Conservation (phyloP, 2,113 vertebrate species). For the Spheniscus mendiculus region DNA sequence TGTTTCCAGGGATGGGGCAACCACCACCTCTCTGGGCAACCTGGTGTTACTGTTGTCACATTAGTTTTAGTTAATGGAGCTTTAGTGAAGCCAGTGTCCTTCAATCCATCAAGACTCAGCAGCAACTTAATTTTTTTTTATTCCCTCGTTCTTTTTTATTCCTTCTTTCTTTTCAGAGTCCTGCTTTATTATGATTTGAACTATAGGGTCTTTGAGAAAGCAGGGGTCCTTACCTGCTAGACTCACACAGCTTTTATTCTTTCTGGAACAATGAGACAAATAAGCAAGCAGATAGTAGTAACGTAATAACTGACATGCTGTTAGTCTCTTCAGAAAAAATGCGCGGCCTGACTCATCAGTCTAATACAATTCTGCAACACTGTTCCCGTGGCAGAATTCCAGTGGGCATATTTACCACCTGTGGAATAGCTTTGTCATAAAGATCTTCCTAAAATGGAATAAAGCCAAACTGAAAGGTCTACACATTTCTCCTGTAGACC, state of each 20-base stretch:
- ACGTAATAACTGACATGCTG: not conserved
- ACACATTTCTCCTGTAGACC: not conserved
- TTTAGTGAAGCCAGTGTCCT: not conserved
- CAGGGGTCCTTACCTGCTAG: not conserved
- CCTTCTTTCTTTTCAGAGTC: not conserved
- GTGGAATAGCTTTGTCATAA: not conserved
- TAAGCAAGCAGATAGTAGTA: not conserved
- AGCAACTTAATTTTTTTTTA: not conserved
- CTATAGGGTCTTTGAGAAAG: not conserved
- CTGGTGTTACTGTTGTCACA: not conserved
- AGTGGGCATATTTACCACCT: not conserved
- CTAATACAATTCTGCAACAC: not conserved
- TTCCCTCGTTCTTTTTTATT: not conserved
- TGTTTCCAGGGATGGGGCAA: too few species aligned
- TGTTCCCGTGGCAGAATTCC: not conserved
- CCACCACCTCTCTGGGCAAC: too few species aligned
- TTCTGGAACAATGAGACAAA: not conserved
- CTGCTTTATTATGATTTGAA: not conserved
- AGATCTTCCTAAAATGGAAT: not conserved
- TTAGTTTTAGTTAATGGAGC: not conserved
- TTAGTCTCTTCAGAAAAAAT: not conserved
- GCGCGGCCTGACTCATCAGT: not conserved
- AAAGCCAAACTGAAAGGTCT: not conserved
- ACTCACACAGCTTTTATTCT: not conserved
- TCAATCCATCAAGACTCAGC: not conserved